Conservation (phyloP, 2,888 invertebrate genomes). For the Scaptodrosophila latifasciaeformis region DNA sequence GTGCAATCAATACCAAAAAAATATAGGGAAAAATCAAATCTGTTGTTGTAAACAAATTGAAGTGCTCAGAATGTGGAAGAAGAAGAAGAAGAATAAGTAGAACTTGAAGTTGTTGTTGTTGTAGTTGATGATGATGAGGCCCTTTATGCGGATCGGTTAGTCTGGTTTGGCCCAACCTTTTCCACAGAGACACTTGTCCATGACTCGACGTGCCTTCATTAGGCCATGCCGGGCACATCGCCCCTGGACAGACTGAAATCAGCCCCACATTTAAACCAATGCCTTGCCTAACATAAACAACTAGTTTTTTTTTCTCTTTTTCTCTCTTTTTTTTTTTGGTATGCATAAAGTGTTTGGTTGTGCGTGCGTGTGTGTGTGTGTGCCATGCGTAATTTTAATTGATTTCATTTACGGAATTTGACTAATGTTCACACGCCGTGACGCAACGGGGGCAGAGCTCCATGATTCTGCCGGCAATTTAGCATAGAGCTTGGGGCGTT, state of each 20-base stretch:
- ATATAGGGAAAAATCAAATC: background rate
- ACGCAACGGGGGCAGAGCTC: background rate
- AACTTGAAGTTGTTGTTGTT: no score
- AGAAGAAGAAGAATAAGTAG: no score
- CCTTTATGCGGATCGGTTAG: no score
- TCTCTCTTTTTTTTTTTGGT: no score
- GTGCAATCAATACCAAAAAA: slow-evolving; percentile 32
- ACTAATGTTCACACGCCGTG: slow-evolving; percentile 42
- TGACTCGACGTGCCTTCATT: slow-evolving; percentile 63
- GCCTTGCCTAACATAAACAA: slow-evolving; percentile 53
- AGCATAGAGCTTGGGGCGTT: slow-evolving; percentile 45
- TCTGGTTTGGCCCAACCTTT: no score
- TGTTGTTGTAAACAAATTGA: slow-evolving; percentile 58
- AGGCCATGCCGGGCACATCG: slow-evolving; percentile 56
- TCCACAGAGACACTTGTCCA: no score
- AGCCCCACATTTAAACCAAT: no score
- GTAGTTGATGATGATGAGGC: no score
- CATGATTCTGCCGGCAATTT: slow-evolving; percentile 41
- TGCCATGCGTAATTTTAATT: slow-evolving; percentile 56
- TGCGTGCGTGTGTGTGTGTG: background rate
- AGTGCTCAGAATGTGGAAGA: slow-evolving; percentile 32
- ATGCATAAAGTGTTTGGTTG: background rate
- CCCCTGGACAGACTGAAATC: no score
- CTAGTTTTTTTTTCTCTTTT: slow-evolving; percentile 1
- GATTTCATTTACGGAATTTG: slow-evolving; percentile 60